Base-by-base conservation (phyloP, 2,797 vertebrate genomes). In the Momotus momota region DNA sequence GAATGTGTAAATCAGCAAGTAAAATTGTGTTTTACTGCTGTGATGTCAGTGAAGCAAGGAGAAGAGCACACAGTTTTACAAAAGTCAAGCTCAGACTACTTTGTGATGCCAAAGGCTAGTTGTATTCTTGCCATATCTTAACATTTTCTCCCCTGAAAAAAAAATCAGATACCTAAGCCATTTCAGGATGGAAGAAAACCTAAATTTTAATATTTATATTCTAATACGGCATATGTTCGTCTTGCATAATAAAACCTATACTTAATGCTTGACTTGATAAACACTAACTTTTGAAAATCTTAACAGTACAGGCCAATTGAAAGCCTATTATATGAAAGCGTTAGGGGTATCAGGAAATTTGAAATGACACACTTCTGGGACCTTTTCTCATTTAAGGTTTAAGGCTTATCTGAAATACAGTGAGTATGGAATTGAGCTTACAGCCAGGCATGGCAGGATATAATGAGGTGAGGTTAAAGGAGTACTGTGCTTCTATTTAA, bases 131-230 rank as follows among this genome's bases (percentile, higher is more conserved):
- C 13, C 6, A 2, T 90, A 35, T 65, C 8, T 86, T 84, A 78
- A 79, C 10, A 17, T 67, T 81, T 5, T 10, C 8, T 78, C 9
- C 12, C 10, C 17, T 88, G 17, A 38, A 23, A 69, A 23, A 69
- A 58, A 41, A 29, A 41, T 14, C 5, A 80, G n/a, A 54, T 90
- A 57, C 52, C 27, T 15, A 71, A 77, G 33, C 21, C 10, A 43
- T 60, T 94, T 94, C 81, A 80, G 41, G 48, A 77, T 91, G 35
- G 60, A 93, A 84, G 38, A 88, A 79, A 81, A 55, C 20, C 12
- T 58, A 54, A 83, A 48, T 64, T 65, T 61, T 26, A 48, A 1
- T 85, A 62, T 73, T 72, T 69, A 10, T 57, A n/a, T 52, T 45
- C 27, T 61, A 62, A 15, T 65, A 12, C 27, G 23, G 14, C 67